Evolutionary conservation across 2,113 vertebrate species (phyloP).

Genomic region (Nibea albiflora): DNA sequence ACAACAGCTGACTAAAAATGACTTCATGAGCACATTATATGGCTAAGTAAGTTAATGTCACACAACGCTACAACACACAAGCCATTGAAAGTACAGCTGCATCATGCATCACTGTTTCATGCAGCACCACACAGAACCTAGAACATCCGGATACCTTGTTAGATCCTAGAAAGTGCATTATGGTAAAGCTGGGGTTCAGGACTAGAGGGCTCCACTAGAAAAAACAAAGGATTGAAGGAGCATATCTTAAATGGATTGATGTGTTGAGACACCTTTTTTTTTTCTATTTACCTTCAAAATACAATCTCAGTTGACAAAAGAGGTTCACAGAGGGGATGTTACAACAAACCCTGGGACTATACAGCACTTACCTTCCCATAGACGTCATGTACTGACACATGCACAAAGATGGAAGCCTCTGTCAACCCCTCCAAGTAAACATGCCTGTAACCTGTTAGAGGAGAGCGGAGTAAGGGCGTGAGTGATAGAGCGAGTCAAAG

Average conservation of each 20-base stretch:
- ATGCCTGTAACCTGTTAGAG: constrained; percentile 92
- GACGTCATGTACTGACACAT: constrained; percentile 96
- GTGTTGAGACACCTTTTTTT: constrained; percentile 30
- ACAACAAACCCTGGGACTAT: neutral
- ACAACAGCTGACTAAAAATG: constrained; percentile 7
- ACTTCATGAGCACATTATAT: constrained; percentile 17
- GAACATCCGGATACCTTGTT: constrained; percentile 91
- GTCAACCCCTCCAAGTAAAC: constrained; percentile 97
- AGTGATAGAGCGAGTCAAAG: constrained; percentile 19
- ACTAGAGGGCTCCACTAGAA: constrained; percentile 99
- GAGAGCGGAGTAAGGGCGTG: constrained; percentile 25
- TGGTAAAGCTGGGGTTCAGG: constrained; percentile 99
- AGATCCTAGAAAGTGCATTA: constrained; percentile 99
- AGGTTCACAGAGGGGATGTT: neutral
- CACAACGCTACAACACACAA: constrained; percentile 24
- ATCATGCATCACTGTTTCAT: constrained; percentile 78
- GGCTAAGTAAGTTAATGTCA: constrained; percentile 38
- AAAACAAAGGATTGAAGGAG: constrained; percentile 78
- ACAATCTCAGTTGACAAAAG: constrained; percentile 15
- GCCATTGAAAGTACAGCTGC: constrained; percentile 5
- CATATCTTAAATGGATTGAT: constrained; percentile 65
- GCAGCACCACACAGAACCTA: constrained; percentile 83
- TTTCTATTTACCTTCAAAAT: constrained; percentile 8
- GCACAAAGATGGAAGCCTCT: constrained; percentile 98
- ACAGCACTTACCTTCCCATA: constrained; percentile 91